Evolutionary conservation across 2,797 vertebrate genomes (phyloP).

Genomic region (Menidia menidia): DNA sequence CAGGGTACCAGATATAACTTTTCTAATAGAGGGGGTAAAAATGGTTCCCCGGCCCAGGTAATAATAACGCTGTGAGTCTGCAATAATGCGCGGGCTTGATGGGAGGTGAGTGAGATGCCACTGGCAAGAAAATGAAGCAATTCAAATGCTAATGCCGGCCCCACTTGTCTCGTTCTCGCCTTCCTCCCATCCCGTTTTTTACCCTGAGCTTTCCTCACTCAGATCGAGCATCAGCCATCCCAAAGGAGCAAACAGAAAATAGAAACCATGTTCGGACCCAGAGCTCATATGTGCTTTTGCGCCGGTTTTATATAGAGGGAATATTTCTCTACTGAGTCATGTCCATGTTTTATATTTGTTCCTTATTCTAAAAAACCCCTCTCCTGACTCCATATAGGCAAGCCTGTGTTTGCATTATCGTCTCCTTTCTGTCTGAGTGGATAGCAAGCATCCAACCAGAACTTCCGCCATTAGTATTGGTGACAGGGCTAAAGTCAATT

Average conservation of each 20-base stretch:
- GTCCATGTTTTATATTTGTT: neutral
- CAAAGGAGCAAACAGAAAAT: neutral
- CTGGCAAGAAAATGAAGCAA: constrained; percentile 60
- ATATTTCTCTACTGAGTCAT: neutral
- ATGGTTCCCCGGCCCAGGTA: constrained; percentile 33
- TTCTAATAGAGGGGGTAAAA: constrained; percentile 42
- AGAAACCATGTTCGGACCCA: constrained; percentile 3
- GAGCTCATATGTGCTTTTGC: neutral
- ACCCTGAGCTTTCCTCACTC: constrained; percentile 17
- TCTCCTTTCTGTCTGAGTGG: neutral
- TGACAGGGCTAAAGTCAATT: constrained; percentile 11
- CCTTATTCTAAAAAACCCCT: neutral
- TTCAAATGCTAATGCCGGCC: constrained; percentile 70
- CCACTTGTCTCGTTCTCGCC: constrained; percentile 26
- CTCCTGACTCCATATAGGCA: neutral
- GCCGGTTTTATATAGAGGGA: neutral
- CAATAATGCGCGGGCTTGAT: constrained; percentile 53
- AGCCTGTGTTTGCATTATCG: constrained; percentile 8
- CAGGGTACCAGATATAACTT: constrained; percentile 47
- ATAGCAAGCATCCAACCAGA: constrained; percentile 13
- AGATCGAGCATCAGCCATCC: constrained; percentile 27
- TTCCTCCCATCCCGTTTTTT: constrained; percentile 16
- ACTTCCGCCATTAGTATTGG: constrained; percentile 19
- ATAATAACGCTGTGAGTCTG: constrained; percentile 52
- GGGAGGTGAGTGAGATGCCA: constrained; percentile 39